Evolutionary conservation across 2,888 invertebrate species (phyloP), one percentile per base, ranked within the genome.

Genomic region (Chirona hameri): DNA sequence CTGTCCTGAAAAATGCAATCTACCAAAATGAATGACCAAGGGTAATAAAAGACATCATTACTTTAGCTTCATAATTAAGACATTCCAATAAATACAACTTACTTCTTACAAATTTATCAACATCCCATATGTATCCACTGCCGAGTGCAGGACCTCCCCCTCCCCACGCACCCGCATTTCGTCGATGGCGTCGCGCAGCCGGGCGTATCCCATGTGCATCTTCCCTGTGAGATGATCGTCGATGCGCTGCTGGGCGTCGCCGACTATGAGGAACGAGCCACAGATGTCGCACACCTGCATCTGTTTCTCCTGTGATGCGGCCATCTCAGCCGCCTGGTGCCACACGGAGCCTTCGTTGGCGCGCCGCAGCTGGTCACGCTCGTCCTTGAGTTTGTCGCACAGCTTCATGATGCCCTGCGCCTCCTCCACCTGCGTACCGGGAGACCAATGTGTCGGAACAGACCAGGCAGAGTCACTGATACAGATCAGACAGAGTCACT

Each of bases 221-320:
- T 99, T 99, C 55, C 99, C 99, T 91, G 96, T 96, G 83, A 99
- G 90, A 90, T 99, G 99, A 88, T 99, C 99, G 87, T 99, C 98
- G 83, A 99, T 95, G 84, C 99, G 91, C 87, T 98, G 97, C 87
- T 98, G 98, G 5, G 98, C 99, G 89, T 99, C 99, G 15, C 98
- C 98, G 18, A 99, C 97, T 86, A 99, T 99, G n/a, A 99, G 91
- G 89, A 99, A 98, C 14, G 99, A 98, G 0, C 99, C 99, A 88
- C 99, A 99, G 1, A 98, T 96, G 85, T 97, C 95, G 88, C 99
- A 99, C 29, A 99, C 99, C 89, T 98, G 98, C 98, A 99, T 98
- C 88, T 97, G 97, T 88, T 99, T 98, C 88, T 97, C 96, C 87
- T 96, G 96, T 14, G 95, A 93, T 0, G 95, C 93, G 7, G 94